These are phyloP conservation scores for Drosophila nr. medialis DNA, from an alignment of 2,888 invertebrate species.

Conservation along the genomic window DNA sequence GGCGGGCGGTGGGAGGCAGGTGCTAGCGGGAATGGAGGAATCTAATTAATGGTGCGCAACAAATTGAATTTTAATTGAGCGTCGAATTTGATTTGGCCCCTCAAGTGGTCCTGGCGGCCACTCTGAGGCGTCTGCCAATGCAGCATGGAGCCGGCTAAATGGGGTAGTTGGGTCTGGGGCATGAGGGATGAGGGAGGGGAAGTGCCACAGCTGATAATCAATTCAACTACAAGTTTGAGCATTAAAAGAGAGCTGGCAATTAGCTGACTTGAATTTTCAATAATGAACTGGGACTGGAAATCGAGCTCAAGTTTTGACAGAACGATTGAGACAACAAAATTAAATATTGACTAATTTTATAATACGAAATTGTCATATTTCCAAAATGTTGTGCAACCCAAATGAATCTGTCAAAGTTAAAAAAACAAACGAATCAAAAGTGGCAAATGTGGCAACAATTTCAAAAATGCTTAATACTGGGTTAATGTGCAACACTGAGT, in stretches of 20 bases:
- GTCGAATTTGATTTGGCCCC: constrained; percentile 73
- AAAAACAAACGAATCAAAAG: neutral
- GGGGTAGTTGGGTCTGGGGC: no score
- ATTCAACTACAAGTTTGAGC: constrained; percentile 39
- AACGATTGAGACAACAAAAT: neutral
- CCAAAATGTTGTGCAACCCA: neutral
- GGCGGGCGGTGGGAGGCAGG: neutral
- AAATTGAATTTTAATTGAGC: constrained; percentile 79
- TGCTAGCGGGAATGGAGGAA: constrained; percentile 31
- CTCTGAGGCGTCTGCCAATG: constrained; percentile 24
- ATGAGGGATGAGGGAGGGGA: neutral
- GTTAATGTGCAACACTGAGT: neutral
- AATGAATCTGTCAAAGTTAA: neutral
- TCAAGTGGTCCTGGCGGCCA: constrained; percentile 32
- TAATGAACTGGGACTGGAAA: neutral
- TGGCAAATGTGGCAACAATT: neutral
- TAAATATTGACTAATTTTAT: no score
- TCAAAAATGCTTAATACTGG: neutral
- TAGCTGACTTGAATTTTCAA: neutral
- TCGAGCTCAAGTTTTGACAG: neutral
- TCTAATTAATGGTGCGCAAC: constrained; percentile 77
- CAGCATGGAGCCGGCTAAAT: neutral
- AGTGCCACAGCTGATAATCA: constrained; percentile 43
- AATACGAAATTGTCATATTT: no score
- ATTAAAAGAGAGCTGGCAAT: constrained; percentile 18